Evolutionary conservation across 2,888 invertebrate species (phyloP), one percentile per base, ranked within the genome.

Genomic region (Rhingia campestris): DNA sequence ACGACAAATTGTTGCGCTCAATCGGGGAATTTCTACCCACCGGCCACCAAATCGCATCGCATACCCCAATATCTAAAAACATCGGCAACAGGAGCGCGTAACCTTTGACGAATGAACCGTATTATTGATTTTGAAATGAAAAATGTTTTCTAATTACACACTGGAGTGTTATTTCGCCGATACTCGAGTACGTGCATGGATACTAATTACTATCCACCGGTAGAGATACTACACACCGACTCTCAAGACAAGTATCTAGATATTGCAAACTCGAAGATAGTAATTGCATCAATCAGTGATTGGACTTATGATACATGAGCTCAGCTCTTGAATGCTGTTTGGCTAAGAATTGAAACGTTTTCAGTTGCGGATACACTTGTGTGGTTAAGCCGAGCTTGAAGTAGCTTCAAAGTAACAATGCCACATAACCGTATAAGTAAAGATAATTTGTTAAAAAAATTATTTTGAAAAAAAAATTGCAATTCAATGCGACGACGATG

Each of bases 201-300:
- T 22, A 54, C 32, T 54, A 69, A 69, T 76, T 76, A 76, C 47
- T 4, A 12, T 22, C 22, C 22, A 22, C 22, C 22, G 22, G 22
- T 22, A 32, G 9, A 35, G 37, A 14, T 30, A 9, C 30, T 6
- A 22, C 9, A 30, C 43, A 41, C 30, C 22, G 22, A 53, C 37
- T 53, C 53, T 51, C 22, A 4, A n/a, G 33, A 41, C 59, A 51
- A 41, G 53, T 35, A 30, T 30, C 22, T 45, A 33, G 41, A 22
- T 22, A 22, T 22, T 22, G 22, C 22, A 45, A 63, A 63, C 35
- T 54, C 45, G n/a, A 45, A 32, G 43, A 53, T 22, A 45, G 7
- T 76, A 47, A 69, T 76, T 76, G 69, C 76, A 69, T 76, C 76
- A 63, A 69, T 76, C 63, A 41, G 7, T 35, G 54, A 56, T 63